These are phyloP conservation scores for Theretra japonica DNA, from an alignment of 2,888 invertebrate species.

Conservation along the genomic window DNA sequence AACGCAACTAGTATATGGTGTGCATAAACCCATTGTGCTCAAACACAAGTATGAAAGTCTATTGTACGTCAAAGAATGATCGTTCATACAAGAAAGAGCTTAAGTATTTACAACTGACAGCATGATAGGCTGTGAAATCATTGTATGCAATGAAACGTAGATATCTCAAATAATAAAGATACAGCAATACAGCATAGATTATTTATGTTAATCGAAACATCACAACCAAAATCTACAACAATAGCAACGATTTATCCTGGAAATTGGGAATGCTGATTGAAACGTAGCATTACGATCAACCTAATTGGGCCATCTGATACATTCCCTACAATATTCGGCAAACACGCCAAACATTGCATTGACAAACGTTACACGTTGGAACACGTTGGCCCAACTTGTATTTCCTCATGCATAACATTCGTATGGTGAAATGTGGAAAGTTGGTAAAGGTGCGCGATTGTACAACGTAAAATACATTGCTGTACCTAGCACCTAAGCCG, in stretches of 20 bases:
- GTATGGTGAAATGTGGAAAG: slow-evolving; percentile 44
- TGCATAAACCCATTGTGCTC: background rate
- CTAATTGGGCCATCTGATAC: no score
- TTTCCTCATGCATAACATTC: slow-evolving; percentile 46
- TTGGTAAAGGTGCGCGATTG: slow-evolving; percentile 26
- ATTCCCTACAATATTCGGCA: background rate
- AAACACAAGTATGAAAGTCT: background rate
- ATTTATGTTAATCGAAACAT: no score
- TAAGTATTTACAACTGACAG: background rate
- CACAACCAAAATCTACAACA: no score
- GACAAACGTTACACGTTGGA: background rate
- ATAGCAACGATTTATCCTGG: no score
- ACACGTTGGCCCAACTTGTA: background rate
- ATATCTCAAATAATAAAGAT: no score
- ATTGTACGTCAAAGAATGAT: background rate
- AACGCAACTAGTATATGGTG: no score
- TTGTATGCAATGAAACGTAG: background rate
- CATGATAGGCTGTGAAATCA: background rate
- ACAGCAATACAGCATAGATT: no score
- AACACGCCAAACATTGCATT: background rate
- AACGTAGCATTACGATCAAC: no score
- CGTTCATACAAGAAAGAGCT: background rate
- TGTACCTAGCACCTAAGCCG: slow-evolving; percentile 2
- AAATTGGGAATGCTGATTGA: no score
- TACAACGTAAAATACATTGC: slow-evolving; percentile 21